phyloP scores from a whole-genome alignment of 2,113 vertebrate genomes.

The Gavia stellata region DNA sequence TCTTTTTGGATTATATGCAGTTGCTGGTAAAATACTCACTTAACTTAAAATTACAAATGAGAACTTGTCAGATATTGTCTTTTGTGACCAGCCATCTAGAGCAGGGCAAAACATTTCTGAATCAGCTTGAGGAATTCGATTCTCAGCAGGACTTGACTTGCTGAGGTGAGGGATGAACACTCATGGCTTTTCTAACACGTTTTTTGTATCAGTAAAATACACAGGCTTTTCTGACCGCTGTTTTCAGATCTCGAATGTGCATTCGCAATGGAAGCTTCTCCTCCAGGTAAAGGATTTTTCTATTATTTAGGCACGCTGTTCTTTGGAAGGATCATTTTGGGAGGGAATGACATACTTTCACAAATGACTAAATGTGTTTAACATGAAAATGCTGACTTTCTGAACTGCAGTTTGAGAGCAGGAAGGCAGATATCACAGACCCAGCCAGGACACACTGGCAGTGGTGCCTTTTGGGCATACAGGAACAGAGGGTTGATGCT shows the following conservation, averaged over 20 bases:
- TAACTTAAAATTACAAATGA: not conserved
- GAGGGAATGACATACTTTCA: not conserved
- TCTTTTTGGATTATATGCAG: not conserved
- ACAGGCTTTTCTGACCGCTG: not conserved
- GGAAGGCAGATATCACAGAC: not conserved
- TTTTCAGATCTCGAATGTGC: not conserved
- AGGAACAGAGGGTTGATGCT: slow-evolving; percentile 21
- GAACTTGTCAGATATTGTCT: not conserved
- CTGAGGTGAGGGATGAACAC: not conserved
- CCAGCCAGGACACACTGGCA: not conserved
- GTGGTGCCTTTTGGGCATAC: not conserved
- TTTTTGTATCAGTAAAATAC: not conserved
- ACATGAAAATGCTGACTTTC: not conserved
- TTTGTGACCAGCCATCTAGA: not conserved
- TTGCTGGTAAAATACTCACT: not conserved
- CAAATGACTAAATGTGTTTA: not conserved
- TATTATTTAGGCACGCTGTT: not conserved
- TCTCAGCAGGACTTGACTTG: not conserved
- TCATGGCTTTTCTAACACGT: accelerated
- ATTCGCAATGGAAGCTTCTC: not conserved
- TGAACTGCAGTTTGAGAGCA: not conserved
- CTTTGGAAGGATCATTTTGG: not conserved
- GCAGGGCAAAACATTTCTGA: not conserved
- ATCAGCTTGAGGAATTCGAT: not conserved
- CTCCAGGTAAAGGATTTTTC: not conserved